Evolutionary conservation across 2,888 invertebrate species (phyloP).

Genomic region (Lepidonotus clava): DNA sequence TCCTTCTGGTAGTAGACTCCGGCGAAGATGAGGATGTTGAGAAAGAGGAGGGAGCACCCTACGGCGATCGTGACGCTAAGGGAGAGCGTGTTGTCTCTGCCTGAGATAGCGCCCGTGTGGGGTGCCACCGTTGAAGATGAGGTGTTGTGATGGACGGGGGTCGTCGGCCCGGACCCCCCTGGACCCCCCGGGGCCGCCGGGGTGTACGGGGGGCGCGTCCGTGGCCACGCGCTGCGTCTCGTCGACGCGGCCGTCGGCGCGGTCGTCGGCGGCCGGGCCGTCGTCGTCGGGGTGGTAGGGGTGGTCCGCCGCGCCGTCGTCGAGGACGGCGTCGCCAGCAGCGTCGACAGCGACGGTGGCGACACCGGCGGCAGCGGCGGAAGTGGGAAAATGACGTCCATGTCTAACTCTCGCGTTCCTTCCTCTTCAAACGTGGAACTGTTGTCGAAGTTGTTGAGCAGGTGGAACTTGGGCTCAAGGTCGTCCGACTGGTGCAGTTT

Average conservation of each 20-base stretch:
- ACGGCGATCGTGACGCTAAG: constrained; percentile 87
- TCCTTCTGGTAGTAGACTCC: constrained; percentile 93
- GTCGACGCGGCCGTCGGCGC: constrained; percentile 22
- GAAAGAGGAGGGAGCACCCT: constrained; percentile 93
- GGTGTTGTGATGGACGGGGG: neutral
- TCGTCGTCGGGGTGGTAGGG: constrained; percentile 17
- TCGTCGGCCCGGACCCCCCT: neutral
- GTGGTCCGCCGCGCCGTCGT: constrained; percentile 48
- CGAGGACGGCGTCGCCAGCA: constrained; percentile 28
- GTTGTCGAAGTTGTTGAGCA: constrained; percentile 90
- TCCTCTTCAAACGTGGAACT: constrained; percentile 92
- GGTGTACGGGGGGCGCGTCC: neutral
- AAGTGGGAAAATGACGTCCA: constrained; percentile 67
- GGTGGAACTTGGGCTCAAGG: constrained; percentile 91
- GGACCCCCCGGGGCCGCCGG: neutral
- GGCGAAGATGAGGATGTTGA: constrained; percentile 95
- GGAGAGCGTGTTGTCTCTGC: constrained; percentile 62
- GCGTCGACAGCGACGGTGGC: constrained; percentile 59
- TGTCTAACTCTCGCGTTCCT: constrained; percentile 51
- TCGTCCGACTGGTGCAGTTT: constrained; percentile 91
- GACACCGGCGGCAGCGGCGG: constrained; percentile 75
- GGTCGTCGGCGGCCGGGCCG: constrained; percentile 8
- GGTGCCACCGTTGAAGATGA: neutral
- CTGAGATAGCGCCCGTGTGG: constrained; percentile 42
- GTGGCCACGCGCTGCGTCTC: neutral